Percentiles rank a stretch among this genome's conserved stretches.
These are phyloP conservation scores for Villa cingulata DNA, from an alignment of 2,888 invertebrate genomes.

Conservation along the genomic window DNA sequence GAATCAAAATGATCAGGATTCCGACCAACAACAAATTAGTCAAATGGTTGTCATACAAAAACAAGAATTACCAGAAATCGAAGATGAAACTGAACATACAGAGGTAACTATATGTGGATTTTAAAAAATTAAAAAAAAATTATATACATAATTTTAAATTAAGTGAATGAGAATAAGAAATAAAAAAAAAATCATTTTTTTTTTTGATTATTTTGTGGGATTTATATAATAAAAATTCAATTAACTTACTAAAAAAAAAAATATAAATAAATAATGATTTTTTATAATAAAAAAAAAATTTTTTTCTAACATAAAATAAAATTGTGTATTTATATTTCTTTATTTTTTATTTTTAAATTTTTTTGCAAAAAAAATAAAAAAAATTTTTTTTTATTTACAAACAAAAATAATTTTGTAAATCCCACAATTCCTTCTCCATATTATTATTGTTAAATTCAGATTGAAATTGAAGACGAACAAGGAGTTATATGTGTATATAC, in stretches of 20 bases:
- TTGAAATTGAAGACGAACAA: not conserved
- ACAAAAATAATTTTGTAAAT: too few species aligned
- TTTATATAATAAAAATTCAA: too few species aligned
- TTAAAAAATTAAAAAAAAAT: not conserved
- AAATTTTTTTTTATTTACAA: too few species aligned
- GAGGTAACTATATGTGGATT: conserved; percentile 13
- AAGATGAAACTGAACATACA: conserved; percentile 22
- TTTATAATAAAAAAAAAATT: not conserved
- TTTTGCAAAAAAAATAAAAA: not conserved
- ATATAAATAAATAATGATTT: too few species aligned
- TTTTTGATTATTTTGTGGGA: too few species aligned
- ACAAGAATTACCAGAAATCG: conserved; percentile 33
- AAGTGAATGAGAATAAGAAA: too few species aligned
- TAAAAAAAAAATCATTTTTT: too few species aligned
- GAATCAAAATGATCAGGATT: conserved; percentile 17
- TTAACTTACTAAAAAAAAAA: not conserved
- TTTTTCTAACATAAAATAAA: too few species aligned
- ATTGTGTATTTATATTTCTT: too few species aligned
- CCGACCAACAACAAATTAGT: conserved; percentile 2
- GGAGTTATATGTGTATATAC: not conserved
- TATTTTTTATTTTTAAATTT: too few species aligned
- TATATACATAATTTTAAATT: too few species aligned
- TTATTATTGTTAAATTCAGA: not conserved
- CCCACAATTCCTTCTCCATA: too few species aligned
- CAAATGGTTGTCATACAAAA: conserved; percentile 32